phyloP scores from a whole-genome alignment of 2,888 invertebrate species.

The Slavum lentiscoides region DNA sequence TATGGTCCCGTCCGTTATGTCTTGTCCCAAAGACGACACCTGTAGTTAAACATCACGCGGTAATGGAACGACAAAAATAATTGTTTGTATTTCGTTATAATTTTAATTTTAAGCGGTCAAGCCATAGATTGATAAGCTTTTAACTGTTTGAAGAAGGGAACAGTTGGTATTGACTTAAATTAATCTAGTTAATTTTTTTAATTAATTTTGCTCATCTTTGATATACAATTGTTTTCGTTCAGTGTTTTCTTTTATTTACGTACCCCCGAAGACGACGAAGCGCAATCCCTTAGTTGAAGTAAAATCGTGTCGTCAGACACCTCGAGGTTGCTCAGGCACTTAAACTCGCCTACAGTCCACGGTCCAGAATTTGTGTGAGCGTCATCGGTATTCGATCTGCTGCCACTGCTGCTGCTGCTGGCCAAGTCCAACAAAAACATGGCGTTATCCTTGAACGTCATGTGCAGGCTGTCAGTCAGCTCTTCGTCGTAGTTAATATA shows the following conservation, averaged over 20 bases:
- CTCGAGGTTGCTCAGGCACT: slow-evolving; percentile 1
- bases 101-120: too few species aligned
- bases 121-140: too few species aligned
- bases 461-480: slow-evolving; percentile 60
- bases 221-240: too few species aligned
- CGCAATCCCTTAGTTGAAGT: neutral
- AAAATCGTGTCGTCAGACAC: slow-evolving; percentile 6
- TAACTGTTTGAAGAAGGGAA: too few species aligned
- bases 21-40: neutral
- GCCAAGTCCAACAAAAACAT: slow-evolving; percentile 89
- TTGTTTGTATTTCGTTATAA: too few species aligned
- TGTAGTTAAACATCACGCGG: neutral
- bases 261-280: slow-evolving; percentile 13
- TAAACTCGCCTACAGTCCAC: slow-evolving; percentile 36
- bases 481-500: neutral
- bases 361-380: neutral
- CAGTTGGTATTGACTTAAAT: too few species aligned
- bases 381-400: neutral
- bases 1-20: slow-evolving; percentile 9
- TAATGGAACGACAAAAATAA: too few species aligned
- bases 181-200: too few species aligned
- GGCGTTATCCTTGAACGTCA: slow-evolving; percentile 89
- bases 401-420: slow-evolving; percentile 60
- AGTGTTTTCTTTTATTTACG: neutral
- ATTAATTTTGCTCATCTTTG: too few species aligned